Evolutionary conservation across 2,113 vertebrate species (phyloP).

Genomic region (Sander lucioperca): DNA sequence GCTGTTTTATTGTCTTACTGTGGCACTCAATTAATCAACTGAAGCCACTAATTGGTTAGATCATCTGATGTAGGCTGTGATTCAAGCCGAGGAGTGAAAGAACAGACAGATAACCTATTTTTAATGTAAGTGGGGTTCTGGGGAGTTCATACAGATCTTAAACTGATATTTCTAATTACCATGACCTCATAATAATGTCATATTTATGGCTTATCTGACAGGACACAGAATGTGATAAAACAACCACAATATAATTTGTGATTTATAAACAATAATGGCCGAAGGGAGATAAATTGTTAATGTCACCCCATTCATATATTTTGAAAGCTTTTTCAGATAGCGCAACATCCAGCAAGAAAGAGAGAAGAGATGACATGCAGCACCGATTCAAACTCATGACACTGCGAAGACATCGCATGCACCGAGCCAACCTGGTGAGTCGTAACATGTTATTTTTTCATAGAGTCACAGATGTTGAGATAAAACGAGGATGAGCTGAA

Average conservation of each 20-base stretch:
- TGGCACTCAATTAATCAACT: slow-evolving; percentile 73
- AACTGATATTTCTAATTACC: slow-evolving; percentile 32
- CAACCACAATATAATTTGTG: background rate
- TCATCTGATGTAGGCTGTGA: slow-evolving; percentile 65
- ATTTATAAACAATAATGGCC: slow-evolving; percentile 23
- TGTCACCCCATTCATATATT: slow-evolving; percentile 4
- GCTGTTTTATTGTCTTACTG: slow-evolving; percentile 65
- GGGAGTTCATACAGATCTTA: slow-evolving; percentile 39
- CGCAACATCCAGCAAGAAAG: background rate
- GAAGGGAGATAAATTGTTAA: slow-evolving; percentile 4
- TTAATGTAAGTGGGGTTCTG: slow-evolving; percentile 35
- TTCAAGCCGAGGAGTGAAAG: slow-evolving; percentile 59
- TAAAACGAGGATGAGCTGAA: slow-evolving; percentile 51
- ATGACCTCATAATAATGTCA: slow-evolving; percentile 54
- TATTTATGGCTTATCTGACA: slow-evolving; percentile 39
- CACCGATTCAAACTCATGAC: slow-evolving; percentile 30
- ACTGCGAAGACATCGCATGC: slow-evolving; percentile 46
- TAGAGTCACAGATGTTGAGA: slow-evolving; percentile 63
- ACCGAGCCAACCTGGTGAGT: slow-evolving; percentile 24
- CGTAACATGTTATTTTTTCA: slow-evolving; percentile 52
- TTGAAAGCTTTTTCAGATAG: slow-evolving; percentile 10
- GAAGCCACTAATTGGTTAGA: slow-evolving; percentile 74
- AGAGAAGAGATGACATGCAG: slow-evolving; percentile 2
- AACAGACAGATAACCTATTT: slow-evolving; percentile 37
- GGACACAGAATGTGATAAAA: slow-evolving; percentile 25